A percentile compares a stretch with the other conserved stretches of the same genome.
phyloP scores from a whole-genome alignment of 2,797 vertebrate species.

The Halcyon chelicuti region DNA sequence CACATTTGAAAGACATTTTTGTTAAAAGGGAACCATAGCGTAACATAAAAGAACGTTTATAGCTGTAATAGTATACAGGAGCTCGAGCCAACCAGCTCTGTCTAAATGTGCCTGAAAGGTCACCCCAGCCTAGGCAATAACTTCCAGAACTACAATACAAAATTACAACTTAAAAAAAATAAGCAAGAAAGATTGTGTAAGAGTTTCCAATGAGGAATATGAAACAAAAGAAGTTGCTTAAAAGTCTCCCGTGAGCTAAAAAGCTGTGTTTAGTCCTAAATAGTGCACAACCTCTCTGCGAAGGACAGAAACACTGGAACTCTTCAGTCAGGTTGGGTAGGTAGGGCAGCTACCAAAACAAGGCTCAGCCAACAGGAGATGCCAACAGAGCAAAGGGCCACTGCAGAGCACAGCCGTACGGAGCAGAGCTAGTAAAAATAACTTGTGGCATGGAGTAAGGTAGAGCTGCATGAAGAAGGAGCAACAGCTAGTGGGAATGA shows the following conservation, averaged over 20 bases:
- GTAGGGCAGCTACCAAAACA: not conserved
- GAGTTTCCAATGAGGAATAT: not conserved
- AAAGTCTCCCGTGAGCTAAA: not conserved
- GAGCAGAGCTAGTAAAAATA: not conserved
- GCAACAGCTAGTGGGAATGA: not conserved
- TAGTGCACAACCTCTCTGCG: not conserved
- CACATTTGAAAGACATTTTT: slow-evolving; percentile 45
- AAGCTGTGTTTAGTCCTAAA: not conserved
- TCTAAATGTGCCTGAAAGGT: slow-evolving; percentile 50
- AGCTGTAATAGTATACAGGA: slow-evolving; percentile 30
- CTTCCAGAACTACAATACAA: slow-evolving; percentile 42
- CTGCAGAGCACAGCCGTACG: not conserved
- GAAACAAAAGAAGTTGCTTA: slow-evolving; percentile 33
- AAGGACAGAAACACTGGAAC: not conserved
- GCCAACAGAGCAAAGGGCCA: not conserved
- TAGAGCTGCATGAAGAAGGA: not conserved
- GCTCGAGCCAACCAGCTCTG: slow-evolving; percentile 30
- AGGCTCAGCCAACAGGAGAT: not conserved
- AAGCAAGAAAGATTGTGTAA: slow-evolving; percentile 15
- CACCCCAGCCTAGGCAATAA: slow-evolving; percentile 27
- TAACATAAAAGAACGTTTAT: slow-evolving; percentile 54
- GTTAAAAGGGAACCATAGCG: not conserved
- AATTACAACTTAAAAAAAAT: slow-evolving; percentile 37
- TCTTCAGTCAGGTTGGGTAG: not conserved
- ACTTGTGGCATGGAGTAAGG: not conserved